Conservation (phyloP, 2,113 vertebrate genomes). For the Apteryx mantelli region DNA sequence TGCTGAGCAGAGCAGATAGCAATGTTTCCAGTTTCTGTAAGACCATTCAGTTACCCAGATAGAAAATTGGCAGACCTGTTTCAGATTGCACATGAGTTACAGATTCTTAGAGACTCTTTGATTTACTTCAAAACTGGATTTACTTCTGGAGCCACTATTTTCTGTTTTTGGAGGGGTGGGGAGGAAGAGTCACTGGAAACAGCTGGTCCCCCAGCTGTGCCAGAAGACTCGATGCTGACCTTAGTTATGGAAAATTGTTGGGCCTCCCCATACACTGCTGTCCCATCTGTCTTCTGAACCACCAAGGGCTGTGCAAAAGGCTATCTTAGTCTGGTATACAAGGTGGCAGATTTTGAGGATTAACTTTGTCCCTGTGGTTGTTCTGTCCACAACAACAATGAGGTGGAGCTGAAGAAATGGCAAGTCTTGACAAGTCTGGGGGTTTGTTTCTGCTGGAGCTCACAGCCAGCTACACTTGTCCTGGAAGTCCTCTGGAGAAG, state of each 20-base stretch:
- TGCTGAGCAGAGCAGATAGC: background rate
- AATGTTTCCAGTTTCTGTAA: background rate
- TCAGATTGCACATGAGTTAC: background rate
- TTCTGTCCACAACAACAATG: background rate
- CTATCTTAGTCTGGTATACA: background rate
- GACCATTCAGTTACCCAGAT: background rate
- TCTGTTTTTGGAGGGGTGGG: rapidly evolving
- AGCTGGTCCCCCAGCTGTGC: background rate
- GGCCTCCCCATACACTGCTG: background rate
- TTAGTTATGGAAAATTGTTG: background rate
- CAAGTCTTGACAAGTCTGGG: background rate
- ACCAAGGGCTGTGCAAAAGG: background rate
- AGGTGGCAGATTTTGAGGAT: background rate
- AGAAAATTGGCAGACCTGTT: background rate
- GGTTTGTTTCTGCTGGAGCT: background rate
- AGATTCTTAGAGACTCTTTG: background rate
- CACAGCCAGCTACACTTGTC: background rate
- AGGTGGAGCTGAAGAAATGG: background rate
- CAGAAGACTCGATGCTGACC: background rate
- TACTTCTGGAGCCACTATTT: background rate
- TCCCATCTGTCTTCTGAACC: background rate
- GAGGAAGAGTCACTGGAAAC: background rate
- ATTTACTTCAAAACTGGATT: background rate
- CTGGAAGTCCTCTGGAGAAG: background rate
- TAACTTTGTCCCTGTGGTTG: background rate